These are phyloP conservation scores for Cantharis flavilabris DNA, from an alignment of 2,888 invertebrate species.

Conservation along the genomic window DNA sequence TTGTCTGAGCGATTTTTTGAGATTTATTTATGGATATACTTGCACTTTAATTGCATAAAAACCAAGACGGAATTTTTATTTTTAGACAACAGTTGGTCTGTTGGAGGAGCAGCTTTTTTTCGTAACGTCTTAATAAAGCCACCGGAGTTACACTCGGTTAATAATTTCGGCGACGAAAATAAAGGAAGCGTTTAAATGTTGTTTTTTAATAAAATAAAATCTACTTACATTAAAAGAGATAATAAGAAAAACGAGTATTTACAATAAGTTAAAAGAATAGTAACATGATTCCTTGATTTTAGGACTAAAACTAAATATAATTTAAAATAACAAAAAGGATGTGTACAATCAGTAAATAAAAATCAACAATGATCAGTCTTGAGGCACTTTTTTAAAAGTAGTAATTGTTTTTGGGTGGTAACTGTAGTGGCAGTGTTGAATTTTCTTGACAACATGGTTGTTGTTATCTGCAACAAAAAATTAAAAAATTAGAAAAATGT, in stretches of 20 bases:
- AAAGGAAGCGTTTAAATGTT: neutral
- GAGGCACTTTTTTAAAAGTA: conserved; percentile 51
- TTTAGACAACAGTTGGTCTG: neutral
- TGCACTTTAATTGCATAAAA: conserved; percentile 21
- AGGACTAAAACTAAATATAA: conserved; percentile 55
- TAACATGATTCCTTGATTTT: conserved; percentile 23
- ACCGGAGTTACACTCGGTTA: conserved; percentile 10
- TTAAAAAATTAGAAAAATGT: conserved; percentile 6
- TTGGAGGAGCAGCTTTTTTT: neutral
- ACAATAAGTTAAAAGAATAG: conserved; percentile 25
- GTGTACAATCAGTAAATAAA: conserved; percentile 45
- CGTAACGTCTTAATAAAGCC: conserved; percentile 9
- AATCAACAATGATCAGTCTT: conserved; percentile 58
- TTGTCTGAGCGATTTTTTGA: conserved; percentile 21
- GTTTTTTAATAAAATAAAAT: conserved; percentile 17
- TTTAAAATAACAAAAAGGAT: conserved; percentile 54
- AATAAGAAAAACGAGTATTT: conserved; percentile 16
- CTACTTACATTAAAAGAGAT: conserved; percentile 8
- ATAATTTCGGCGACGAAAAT: conserved; percentile 1
- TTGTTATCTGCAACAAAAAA: conserved; percentile 48
- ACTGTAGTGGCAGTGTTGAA: conserved; percentile 55
- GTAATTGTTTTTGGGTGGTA: conserved; percentile 48
- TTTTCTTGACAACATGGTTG: conserved; percentile 38
- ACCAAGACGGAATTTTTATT: neutral
- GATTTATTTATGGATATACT: conserved; percentile 14